These are phyloP conservation scores for Temnopleurus reevesii DNA, from an alignment of 53 echinoderm and acorn worm species.

Conservation along the genomic window DNA sequence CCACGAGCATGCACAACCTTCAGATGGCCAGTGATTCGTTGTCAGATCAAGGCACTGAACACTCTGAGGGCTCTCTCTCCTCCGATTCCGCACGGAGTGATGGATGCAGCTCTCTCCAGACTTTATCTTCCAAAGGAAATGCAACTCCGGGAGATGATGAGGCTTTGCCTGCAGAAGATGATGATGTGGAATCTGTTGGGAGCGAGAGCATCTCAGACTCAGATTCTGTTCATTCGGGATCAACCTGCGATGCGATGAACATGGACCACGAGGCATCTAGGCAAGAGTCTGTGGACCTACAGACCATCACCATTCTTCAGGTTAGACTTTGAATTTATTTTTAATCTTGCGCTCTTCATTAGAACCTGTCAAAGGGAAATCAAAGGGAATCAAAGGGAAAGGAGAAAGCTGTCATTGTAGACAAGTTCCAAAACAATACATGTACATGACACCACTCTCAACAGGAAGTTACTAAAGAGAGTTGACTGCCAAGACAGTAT, in stretches of 20 bases:
- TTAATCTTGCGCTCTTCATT: too few relatives aligned
- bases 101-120: background rate
- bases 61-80: too few relatives aligned
- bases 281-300: background rate
- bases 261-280: background rate
- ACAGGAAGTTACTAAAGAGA: too few relatives aligned
- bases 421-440: too few relatives aligned
- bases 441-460: too few relatives aligned
- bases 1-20: background rate
- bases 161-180: background rate
- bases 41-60: too few relatives aligned
- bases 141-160: background rate
- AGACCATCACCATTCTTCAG: slow-evolving; percentile 2
- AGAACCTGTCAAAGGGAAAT: too few relatives aligned
- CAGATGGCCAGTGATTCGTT: background rate
- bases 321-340: too few relatives aligned
- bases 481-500: too few relatives aligned
- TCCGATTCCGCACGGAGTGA: background rate
- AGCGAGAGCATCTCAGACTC: slow-evolving; percentile 27
- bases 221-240: background rate
- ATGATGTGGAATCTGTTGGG: slow-evolving; percentile 19
- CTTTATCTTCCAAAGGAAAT: too few relatives aligned
- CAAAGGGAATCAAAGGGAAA: too few relatives aligned
- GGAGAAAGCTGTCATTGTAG: too few relatives aligned
- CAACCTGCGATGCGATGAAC: background rate